These are phyloP conservation scores for Phalacrocorax aristotelis DNA, from an alignment of 2,113 vertebrate species.

Conservation along the genomic window DNA sequence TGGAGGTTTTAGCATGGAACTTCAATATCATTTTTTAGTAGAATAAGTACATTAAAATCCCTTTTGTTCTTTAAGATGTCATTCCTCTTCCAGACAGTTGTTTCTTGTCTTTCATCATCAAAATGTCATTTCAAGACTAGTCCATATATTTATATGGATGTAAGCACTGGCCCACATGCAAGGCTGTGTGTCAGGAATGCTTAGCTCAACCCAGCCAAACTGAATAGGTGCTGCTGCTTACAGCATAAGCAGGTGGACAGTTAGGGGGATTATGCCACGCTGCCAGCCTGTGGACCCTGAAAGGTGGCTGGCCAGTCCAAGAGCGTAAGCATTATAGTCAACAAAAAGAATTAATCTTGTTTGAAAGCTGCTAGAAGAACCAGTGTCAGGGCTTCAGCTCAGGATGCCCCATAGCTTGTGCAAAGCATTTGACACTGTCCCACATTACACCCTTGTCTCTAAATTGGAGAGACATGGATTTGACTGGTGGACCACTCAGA, in stretches of 20 bases:
- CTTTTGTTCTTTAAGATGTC: neutral
- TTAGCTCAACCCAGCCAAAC: neutral
- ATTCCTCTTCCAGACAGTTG: neutral
- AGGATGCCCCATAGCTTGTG: neutral
- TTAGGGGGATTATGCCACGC: neutral
- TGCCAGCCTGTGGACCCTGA: neutral
- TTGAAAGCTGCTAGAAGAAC: neutral
- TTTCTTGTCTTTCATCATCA: neutral
- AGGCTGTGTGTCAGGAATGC: neutral
- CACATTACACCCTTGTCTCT: neutral
- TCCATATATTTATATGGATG: neutral
- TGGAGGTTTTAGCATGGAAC: neutral
- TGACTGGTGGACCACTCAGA: neutral
- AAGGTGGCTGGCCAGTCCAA: neutral
- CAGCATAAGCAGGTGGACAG: neutral
- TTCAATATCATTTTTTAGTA: neutral
- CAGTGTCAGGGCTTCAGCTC: neutral
- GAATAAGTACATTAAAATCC: neutral
- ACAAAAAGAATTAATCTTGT: neutral
- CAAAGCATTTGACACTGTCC: neutral
- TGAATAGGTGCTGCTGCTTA: neutral
- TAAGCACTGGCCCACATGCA: neutral
- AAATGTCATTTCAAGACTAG: neutral
- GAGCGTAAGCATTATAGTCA: neutral
- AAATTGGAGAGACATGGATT: neutral